Conservation (phyloP, 2,888 invertebrate species). For the Polyploca ridens region DNA sequence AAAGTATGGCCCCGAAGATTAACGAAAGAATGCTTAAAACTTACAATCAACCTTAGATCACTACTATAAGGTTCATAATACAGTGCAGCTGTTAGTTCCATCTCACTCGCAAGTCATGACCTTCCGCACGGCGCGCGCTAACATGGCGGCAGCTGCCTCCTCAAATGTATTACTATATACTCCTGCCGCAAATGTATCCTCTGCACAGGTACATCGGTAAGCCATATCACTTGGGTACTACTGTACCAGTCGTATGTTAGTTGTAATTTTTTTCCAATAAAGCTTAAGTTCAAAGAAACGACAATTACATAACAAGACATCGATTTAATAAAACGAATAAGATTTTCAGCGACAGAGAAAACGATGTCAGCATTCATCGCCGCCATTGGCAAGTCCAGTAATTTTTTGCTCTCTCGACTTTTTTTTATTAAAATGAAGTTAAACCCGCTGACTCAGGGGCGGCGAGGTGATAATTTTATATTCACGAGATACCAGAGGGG, state of each 20-base stretch:
- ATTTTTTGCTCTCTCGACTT: constrained; percentile 49
- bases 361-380: constrained; percentile 42
- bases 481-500: constrained; percentile 56
- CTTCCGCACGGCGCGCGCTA: too few species aligned
- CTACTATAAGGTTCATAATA: too few species aligned
- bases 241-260: neutral
- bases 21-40: too few species aligned
- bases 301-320: constrained; percentile 43
- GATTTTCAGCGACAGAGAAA: constrained; percentile 48
- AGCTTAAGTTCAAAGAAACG: constrained; percentile 16
- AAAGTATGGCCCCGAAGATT: too few species aligned
- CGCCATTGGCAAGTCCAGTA: constrained; percentile 56
- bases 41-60: too few species aligned
- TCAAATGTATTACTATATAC: too few species aligned
- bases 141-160: too few species aligned
- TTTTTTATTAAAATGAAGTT: constrained; percentile 79
- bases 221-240: too few species aligned
- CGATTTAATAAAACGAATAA: constrained; percentile 54
- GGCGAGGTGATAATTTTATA: constrained; percentile 76
- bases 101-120: too few species aligned
- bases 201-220: too few species aligned
- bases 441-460: constrained; percentile 66
- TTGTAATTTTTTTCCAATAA: neutral
- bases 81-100: too few species aligned
- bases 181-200: too few species aligned